phyloP scores from a whole-genome alignment of 2,113 vertebrate species.

The Archocentrus centrarchus region DNA sequence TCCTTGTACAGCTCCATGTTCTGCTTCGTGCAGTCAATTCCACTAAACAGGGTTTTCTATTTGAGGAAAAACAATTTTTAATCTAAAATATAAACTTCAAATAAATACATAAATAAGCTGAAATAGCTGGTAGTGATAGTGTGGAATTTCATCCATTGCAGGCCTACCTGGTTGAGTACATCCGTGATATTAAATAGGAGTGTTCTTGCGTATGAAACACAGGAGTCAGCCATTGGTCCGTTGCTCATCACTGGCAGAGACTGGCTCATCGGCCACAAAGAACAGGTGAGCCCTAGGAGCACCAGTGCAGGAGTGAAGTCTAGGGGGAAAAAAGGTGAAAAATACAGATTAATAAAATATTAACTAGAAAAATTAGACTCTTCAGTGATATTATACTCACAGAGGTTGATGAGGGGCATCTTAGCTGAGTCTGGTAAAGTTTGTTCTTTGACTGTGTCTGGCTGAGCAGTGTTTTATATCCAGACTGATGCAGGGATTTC shows the following conservation, averaged over 20 bases:
- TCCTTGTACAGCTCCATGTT: conserved; percentile 56
- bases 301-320: conserved; percentile 52
- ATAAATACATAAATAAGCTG: background rate
- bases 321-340: conserved; percentile 10
- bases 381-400: conserved; percentile 56
- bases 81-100: background rate
- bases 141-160: background rate
- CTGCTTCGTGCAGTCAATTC: conserved; percentile 71
- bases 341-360: background rate
- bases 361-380: background rate
- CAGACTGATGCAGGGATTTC: conserved; percentile 25
- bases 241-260: conserved; percentile 35
- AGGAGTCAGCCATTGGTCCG: conserved; percentile 21
- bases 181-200: conserved; percentile 67
- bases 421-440: conserved; percentile 19
- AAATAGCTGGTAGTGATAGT: rapidly evolving
- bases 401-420: conserved; percentile 60
- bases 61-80: background rate
- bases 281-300: conserved; percentile 53
- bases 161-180: conserved; percentile 52
- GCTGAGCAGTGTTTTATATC: conserved; percentile 60
- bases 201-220: conserved; percentile 32
- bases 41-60: conserved; percentile 69
- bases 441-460: conserved; percentile 31
- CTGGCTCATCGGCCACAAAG: conserved; percentile 37